Conservation (phyloP, 2,797 vertebrate species). For the Taeniopygia guttata region DNA sequence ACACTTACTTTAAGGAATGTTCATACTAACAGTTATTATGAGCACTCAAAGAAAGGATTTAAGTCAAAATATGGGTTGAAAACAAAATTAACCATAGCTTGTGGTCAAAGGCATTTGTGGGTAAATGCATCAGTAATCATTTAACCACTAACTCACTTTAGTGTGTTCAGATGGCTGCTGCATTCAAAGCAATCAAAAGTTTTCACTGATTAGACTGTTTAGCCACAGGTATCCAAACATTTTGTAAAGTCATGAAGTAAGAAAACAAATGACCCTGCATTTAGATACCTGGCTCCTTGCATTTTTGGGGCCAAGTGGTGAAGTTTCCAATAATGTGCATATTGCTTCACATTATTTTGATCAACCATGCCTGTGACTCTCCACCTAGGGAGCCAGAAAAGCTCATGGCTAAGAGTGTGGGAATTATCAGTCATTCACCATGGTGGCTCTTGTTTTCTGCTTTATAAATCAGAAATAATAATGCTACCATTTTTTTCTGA, state of each 20-base stretch:
- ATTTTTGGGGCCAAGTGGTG: not conserved
- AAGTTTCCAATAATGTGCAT: not conserved
- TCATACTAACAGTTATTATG: not conserved
- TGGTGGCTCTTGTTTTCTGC: not conserved
- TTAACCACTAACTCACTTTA: not conserved
- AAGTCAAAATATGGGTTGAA: not conserved
- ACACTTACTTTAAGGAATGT: not conserved
- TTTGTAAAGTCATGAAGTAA: not conserved
- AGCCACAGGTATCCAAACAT: not conserved
- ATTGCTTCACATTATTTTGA: not conserved
- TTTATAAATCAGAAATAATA: not conserved
- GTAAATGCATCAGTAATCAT: not conserved
- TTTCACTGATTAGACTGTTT: not conserved
- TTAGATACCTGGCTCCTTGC: not conserved
- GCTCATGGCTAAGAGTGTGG: not conserved
- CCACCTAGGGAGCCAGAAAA: not conserved
- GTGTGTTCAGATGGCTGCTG: not conserved
- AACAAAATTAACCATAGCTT: not conserved
- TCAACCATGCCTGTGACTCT: not conserved
- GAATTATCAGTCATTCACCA: not conserved
- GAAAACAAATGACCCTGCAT: not conserved
- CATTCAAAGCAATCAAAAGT: not conserved
- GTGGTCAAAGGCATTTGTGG: not conserved
- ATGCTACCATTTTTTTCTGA: not conserved
- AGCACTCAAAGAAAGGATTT: not conserved